These are phyloP conservation scores for Gallirallus australis DNA, from an alignment of 2,797 vertebrate genomes.

Conservation along the genomic window DNA sequence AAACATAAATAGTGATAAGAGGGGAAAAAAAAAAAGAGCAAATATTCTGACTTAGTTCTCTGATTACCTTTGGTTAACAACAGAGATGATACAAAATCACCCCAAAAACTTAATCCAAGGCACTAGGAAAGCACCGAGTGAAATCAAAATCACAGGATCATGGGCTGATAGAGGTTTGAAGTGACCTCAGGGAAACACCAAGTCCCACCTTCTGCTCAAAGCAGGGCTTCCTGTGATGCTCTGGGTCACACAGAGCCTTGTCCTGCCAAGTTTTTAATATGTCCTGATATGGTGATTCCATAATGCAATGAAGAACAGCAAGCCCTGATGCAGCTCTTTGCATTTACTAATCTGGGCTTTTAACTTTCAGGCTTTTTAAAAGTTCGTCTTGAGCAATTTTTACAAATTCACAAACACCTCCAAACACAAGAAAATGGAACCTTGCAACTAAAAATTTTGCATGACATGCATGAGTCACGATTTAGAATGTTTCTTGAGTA, in stretches of 20 bases:
- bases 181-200: not conserved
- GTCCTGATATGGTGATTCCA: not conserved
- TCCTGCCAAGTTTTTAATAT: not conserved
- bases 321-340: not conserved
- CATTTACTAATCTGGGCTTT: not conserved
- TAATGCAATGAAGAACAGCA: not conserved
- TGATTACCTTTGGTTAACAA: not conserved
- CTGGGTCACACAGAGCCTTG: not conserved
- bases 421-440: not conserved
- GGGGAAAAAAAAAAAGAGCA: not conserved
- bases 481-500: not conserved
- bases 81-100: not conserved
- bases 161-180: accelerated
- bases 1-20: not conserved
- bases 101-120: not conserved
- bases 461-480: not conserved
- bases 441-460: not conserved
- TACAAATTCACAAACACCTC: not conserved
- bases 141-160: not conserved
- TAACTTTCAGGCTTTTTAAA: not conserved
- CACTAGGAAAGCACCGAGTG: not conserved
- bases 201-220: not conserved
- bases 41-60: not conserved
- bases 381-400: not conserved
- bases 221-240: not conserved